Conservation (phyloP, 2,797 vertebrate genomes). For the Vipera ursinii region DNA sequence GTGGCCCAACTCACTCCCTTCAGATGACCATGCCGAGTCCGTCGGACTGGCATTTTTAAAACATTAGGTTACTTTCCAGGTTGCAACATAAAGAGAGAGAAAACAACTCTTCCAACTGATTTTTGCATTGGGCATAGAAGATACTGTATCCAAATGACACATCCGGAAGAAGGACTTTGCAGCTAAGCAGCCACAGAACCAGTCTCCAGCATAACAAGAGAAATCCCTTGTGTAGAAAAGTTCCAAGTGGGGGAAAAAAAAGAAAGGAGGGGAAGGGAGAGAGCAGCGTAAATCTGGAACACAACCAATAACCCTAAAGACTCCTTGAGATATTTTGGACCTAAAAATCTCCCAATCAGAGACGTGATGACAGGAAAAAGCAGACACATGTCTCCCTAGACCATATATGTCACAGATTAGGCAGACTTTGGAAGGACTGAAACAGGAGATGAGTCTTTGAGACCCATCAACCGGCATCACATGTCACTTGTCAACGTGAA, state of each 20-base stretch:
- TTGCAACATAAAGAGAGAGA: conserved; percentile 1
- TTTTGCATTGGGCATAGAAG: conserved; percentile 12
- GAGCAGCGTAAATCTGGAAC: conserved; percentile 19
- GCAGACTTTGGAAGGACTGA: conserved; percentile 31
- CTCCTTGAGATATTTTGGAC: conserved; percentile 44
- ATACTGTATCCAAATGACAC: conserved; percentile 25
- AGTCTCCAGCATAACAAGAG: conserved; percentile 17
- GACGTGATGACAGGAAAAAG: conserved; percentile 23
- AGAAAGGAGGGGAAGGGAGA: not conserved
- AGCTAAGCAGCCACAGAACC: conserved; percentile 8
- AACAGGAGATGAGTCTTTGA: conserved; percentile 32
- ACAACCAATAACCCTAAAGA: conserved; percentile 33
- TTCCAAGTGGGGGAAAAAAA: not conserved
- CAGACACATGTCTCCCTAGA: conserved; percentile 4
- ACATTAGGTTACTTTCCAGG: conserved; percentile 18
- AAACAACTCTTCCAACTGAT: conserved; percentile 8
- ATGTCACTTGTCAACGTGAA: conserved; percentile 39
- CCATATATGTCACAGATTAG: conserved; percentile 36
- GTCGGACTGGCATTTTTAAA: conserved; percentile 36
- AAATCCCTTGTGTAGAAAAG: not conserved
- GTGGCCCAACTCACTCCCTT: conserved; percentile 39
- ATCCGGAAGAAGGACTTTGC: not conserved
- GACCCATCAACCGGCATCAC: conserved; percentile 26
- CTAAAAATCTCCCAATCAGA: conserved; percentile 47
- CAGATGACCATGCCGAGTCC: conserved; percentile 33